phyloP scores from a whole-genome alignment of 2,113 vertebrate genomes.

The Cyrtonyx montezumae region DNA sequence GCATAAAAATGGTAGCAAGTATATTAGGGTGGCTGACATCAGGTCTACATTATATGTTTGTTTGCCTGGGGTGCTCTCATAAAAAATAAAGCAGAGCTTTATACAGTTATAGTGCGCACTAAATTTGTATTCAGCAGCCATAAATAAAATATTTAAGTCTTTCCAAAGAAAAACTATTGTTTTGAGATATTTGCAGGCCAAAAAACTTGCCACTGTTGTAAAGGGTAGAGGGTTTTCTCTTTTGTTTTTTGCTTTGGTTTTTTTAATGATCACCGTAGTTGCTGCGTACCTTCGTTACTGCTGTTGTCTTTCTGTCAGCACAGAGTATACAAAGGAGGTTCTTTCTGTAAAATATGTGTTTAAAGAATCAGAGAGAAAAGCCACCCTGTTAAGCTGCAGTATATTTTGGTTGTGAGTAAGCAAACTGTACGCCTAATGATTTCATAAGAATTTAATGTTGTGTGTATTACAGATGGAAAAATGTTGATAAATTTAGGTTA shows the following conservation, averaged over 20 bases:
- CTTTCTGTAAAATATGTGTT: not conserved
- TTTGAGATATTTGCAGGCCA: constrained; percentile 37
- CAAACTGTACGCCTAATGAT: constrained; percentile 57
- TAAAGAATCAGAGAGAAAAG: not conserved
- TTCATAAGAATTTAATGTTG: constrained; percentile 71
- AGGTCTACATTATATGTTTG: constrained; percentile 48
- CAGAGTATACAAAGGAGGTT: not conserved
- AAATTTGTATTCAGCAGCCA: constrained; percentile 52
- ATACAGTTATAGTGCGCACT: constrained; percentile 40
- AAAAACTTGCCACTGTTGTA: not conserved
- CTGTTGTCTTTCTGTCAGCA: not conserved
- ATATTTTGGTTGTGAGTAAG: constrained; percentile 54
- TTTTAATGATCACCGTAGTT: not conserved
- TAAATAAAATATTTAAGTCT: constrained; percentile 70
- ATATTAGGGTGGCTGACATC: constrained; percentile 68
- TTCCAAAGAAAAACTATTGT: constrained; percentile 55
- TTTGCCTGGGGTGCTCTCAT: constrained; percentile 70
- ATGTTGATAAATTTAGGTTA: constrained; percentile 64
- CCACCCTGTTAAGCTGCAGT: not conserved
- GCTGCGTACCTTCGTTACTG: constrained; percentile 4
- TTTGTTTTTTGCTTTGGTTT: constrained; percentile 4
- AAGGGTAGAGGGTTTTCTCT: not conserved
- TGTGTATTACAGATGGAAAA: constrained; percentile 70
- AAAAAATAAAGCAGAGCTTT: constrained; percentile 71
- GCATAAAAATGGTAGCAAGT: not conserved